Evolutionary conservation across 2,888 invertebrate species (phyloP).

Genomic region (Mycalesis mineus): DNA sequence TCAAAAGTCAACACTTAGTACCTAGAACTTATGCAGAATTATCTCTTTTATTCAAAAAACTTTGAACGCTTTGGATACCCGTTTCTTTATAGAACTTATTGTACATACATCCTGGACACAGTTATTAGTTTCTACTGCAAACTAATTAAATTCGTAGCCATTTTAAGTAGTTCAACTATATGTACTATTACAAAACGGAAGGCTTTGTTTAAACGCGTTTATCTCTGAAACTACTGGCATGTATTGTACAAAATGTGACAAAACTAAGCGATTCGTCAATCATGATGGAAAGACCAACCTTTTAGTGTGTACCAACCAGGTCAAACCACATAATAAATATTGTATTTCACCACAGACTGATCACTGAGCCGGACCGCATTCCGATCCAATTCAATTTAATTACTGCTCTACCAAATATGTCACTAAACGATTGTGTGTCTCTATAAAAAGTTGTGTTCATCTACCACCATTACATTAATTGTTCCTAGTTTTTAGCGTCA

Average conservation of each 20-base stretch:
- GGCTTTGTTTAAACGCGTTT: too few species aligned
- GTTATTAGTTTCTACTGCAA: too few species aligned
- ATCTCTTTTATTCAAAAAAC: not conserved
- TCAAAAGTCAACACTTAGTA: not conserved
- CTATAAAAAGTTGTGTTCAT: not conserved
- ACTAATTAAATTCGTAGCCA: too few species aligned
- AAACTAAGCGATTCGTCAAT: not conserved
- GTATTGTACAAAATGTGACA: not conserved
- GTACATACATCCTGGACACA: too few species aligned
- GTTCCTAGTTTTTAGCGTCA: too few species aligned
- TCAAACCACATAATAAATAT: not conserved
- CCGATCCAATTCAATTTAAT: not conserved
- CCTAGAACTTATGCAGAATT: not conserved
- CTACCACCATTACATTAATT: too few species aligned
- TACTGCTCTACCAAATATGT: not conserved
- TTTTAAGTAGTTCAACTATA: too few species aligned
- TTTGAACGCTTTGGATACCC: too few species aligned
- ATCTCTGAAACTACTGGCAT: too few species aligned
- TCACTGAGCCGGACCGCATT: not conserved
- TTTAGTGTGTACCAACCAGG: not conserved
- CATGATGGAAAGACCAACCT: not conserved
- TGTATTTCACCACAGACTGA: not conserved
- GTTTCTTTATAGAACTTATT: too few species aligned
- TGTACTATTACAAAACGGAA: too few species aligned
- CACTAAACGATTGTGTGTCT: not conserved